Base-by-base conservation (phyloP, 2,888 invertebrate species). In the Drosophila nigricruria region DNA sequence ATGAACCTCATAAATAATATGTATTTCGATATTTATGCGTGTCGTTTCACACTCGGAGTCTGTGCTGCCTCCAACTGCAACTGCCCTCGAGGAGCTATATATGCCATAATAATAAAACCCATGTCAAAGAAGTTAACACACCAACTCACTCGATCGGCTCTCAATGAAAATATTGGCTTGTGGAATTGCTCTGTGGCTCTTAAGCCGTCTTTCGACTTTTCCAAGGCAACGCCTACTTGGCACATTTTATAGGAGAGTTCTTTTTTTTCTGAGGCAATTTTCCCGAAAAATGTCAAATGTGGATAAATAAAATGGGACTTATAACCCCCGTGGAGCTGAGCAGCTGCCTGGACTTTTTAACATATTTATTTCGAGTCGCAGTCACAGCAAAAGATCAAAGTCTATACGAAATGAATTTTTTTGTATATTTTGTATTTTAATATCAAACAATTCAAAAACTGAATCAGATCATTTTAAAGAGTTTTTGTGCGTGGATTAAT, bases 1-100 rank as follows among this genome's bases (percentile, higher is more conserved):
- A 91, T 91, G 90, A 83, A 82, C 79, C 81, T 89, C 90, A 90
- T 91, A 91, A 91, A 91, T 91, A 88, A 91, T 82, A 86, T 81
- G 79, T 80, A 71, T 82, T 89, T 84, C 88, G 85, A 88, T 89
- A 85, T 88, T 80, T 88, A 89, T 89, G 75, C 79, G 60, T 77
- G 79, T 74, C 77, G 73, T 70, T 81, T 89, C 89, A 88, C 84
- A 84, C 84, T 83, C 3, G 32, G 18, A 16, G n/a, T 27, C 25
- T 40, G 36, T 8, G 16, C 16, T 20, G 50, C 30, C 43, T 60
- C 36, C 27, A 47, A 32, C n/a, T 54, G 34, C 27, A 56, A 32
- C n/a, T 58, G 36, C 34, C 56, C 9, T n/a, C 47, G 65, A 56
- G 30, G 59, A 56, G 30, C 49, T 4, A 14, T 49, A n/a, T n/a